Percentiles rank a stretch among this genome's conserved stretches.
phyloP scores from a whole-genome alignment of 2,113 vertebrate genomes.

The Peromyscus polionotus region DNA sequence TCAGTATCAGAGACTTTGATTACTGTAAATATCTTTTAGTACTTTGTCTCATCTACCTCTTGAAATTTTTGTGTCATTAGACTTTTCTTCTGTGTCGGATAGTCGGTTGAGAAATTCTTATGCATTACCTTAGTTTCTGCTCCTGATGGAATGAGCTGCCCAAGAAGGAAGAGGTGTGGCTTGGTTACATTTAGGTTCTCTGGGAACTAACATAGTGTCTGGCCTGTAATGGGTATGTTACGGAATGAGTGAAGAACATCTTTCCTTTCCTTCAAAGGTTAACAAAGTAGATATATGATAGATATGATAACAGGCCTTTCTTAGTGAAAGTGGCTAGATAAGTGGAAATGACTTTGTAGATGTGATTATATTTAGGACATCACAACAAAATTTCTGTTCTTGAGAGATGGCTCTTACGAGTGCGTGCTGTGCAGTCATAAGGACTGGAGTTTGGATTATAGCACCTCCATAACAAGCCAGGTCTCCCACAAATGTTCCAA shows the following conservation, averaged over 20 bases:
- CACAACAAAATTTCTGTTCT: neutral
- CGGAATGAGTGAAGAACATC: neutral
- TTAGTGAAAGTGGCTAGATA: slow-evolving; percentile 6
- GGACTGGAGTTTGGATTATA: neutral
- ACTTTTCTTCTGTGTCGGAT: neutral
- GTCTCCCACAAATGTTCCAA: neutral
- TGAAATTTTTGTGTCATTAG: neutral
- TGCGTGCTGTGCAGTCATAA: neutral
- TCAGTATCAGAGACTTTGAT: slow-evolving; percentile 4
- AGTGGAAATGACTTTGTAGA: slow-evolving; percentile 12
- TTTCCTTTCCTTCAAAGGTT: neutral
- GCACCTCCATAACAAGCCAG: neutral
- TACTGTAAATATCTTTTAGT: neutral
- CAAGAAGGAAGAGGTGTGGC: neutral
- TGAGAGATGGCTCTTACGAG: neutral
- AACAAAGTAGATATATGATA: neutral
- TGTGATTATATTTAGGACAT: neutral
- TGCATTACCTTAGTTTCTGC: neutral
- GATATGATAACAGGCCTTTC: neutral
- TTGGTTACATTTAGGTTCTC: neutral
- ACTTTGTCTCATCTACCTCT: neutral
- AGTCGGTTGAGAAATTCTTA: neutral
- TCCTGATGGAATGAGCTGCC: neutral
- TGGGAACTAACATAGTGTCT: neutral
- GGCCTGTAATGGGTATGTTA: neutral